Evolutionary conservation across 2,113 vertebrate genomes (phyloP), one percentile per base, ranked within the genome.

Genomic region (Oryzias celebensis): DNA sequence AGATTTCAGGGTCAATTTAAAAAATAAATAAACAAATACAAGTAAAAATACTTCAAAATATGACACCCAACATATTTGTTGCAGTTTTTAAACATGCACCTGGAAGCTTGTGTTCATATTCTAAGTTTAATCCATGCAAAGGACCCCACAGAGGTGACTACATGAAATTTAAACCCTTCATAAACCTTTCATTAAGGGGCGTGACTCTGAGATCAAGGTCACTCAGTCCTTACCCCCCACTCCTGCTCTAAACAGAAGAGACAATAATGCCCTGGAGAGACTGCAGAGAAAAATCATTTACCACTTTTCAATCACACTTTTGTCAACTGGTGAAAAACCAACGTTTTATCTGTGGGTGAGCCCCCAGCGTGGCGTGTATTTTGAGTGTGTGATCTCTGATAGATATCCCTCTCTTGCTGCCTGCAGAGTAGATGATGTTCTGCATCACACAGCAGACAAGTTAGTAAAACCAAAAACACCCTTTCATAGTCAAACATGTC

Each of bases 241-340:
- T 80, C 49, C 85, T 87, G 88, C 71, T 68, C 59, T 7, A 28
- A 61, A 20, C 73, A 31, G 88, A 92, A 90, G 90, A 92, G 79
- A 18, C 31, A 46, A 48, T 17, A 26, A 41, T 59, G 62, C 66
- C 43, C 65, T 24, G 59, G 67, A 80, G 66, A 24, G 65, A 62
- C 67, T 68, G 65, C 60, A 58, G 77, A 5, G 26, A 5, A 5
- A 5, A 12, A 36, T 12, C 36, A 13, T 36, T 36, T 36, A 2
- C 36, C 10, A 36, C 36, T 36, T 57, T 66, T 78, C 59, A 51
- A 77, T 84, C 77, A 77, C 18, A 67, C 80, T 65, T 82, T 63
- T 70, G 51, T 71, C 73, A 52, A 43, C 50, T 36, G 45, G 66
- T 72, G 53, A 44, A 51, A 69, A 62, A 54, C 56, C 48, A 73